Percentiles rank a stretch among this genome's conserved stretches.
phyloP scores from a whole-genome alignment of 2,797 vertebrate species.

The Ataeniobius toweri region DNA sequence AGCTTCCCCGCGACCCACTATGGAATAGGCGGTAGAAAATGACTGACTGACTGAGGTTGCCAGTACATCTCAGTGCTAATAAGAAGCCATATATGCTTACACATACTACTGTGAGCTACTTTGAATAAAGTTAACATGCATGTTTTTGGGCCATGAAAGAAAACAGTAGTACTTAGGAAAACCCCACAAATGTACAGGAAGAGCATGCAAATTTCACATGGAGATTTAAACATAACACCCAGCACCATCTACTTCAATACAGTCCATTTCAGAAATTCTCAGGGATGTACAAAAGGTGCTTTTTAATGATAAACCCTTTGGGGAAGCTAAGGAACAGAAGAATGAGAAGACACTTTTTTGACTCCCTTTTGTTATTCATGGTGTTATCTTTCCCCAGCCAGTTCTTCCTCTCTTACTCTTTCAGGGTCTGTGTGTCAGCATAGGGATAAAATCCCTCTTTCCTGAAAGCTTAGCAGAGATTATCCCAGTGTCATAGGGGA shows the following conservation, averaged over 20 bases:
- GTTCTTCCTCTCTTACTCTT: conserved; percentile 46
- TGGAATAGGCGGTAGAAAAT: too few relatives aligned
- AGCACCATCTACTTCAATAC: neutral
- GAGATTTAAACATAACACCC: too few relatives aligned
- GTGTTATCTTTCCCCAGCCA: conserved; percentile 70
- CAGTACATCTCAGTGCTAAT: too few relatives aligned
- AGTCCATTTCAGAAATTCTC: conserved; percentile 41
- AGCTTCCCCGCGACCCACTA: too few relatives aligned
- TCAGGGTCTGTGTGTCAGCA: conserved; percentile 66
- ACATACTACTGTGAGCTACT: too few relatives aligned
- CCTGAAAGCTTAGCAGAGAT: conserved; percentile 73
- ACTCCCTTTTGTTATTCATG: conserved; percentile 76
- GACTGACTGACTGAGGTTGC: too few relatives aligned
- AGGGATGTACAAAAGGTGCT: conserved; percentile 44
- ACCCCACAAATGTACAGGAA: too few relatives aligned
- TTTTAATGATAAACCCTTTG: conserved; percentile 54
- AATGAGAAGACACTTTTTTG: conserved; percentile 39
- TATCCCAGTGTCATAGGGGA: conserved; percentile 67
- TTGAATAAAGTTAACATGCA: too few relatives aligned
- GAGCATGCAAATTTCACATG: too few relatives aligned
- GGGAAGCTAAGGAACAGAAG: conserved; percentile 37
- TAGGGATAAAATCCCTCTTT: conserved; percentile 67
- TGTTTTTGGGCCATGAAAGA: too few relatives aligned
- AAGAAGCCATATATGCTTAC: too few relatives aligned
- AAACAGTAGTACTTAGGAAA: too few relatives aligned